A percentile compares a stretch with the other conserved stretches of the same genome.
Conservation (phyloP, 2,888 invertebrate species). For the Oligia latruncula region DNA sequence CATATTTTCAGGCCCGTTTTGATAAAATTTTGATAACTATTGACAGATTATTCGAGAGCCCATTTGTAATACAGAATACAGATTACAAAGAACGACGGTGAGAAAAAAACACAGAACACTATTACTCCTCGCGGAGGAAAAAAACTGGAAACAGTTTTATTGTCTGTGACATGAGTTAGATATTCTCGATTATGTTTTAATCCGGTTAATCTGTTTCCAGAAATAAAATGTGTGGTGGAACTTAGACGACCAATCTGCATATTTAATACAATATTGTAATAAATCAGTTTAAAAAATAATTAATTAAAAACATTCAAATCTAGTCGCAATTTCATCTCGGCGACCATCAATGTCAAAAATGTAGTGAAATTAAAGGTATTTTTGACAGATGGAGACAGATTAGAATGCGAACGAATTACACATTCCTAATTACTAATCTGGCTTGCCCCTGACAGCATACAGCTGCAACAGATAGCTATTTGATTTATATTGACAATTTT, state of each 20-base stretch:
- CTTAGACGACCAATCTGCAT: neutral
- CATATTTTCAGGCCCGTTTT: slow-evolving; percentile 82
- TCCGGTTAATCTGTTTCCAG: neutral
- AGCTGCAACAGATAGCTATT: neutral
- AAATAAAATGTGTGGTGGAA: neutral
- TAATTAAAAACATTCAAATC: no score
- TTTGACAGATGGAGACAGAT: no score
- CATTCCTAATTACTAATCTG: neutral
- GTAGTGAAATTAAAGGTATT: no score
- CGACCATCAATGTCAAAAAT: no score
- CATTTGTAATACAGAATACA: slow-evolving; percentile 60
- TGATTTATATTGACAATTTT: no score
- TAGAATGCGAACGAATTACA: neutral
- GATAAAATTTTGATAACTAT: slow-evolving; percentile 80
- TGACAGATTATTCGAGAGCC: slow-evolving; percentile 75
- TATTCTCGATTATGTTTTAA: slow-evolving; percentile 21
- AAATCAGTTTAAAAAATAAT: no score
- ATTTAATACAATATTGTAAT: no score
- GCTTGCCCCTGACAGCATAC: neutral
- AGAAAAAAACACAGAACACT: no score
- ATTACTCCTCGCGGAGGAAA: no score
- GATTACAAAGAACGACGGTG: slow-evolving; percentile 14
- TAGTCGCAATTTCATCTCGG: no score
- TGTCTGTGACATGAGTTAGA: neutral
- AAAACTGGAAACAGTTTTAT: neutral